Evolutionary conservation across 2,888 invertebrate species (phyloP), one percentile per base, ranked within the genome.

Genomic region (Drosophila melanosoma): DNA sequence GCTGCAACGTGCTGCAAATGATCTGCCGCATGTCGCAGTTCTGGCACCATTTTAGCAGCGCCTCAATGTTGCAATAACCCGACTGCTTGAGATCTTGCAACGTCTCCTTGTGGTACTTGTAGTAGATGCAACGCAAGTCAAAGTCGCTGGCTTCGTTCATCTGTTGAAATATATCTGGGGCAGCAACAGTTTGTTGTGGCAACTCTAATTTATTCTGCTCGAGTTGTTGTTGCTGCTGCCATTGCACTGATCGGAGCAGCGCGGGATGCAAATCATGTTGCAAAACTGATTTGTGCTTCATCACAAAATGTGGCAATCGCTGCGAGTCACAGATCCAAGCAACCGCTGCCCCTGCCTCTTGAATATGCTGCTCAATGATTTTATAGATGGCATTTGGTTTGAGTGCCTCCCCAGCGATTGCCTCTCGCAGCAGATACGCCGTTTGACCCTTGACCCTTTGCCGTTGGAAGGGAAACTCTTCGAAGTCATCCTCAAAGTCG

Each of bases 131-230:
- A 3, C 80, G 69, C 36, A 78, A 6, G 2, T 61, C 15, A 7
- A 20, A 33, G 1, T 56, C 32, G 10, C 66, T 32, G 0, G 54
- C 35, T 0, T 42, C 52, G 6, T 42, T 42, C 1, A 82, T 4
- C 38, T 81, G 81, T 11, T 20, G 5, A 6, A 72, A 67, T 12
- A 81, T 81, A 4, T 79, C 67, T 0, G 72, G 79, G 0, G 42
- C 54, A 1, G 20, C 2, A 0, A 26, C n/a, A 1, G 10, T 1
- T 29, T 26, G 4, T n/a, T 2, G 1, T 17, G 45, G 12, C 45
- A 2, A 1, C 5, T 38, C n/a, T 1, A 26, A 8, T 10, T 70
- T 62, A 12, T 71, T 62, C 1, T 52, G 38, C 10, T 38, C 17
- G 8, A 72, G 20, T 6, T 68, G 64, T 1, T 23, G n/a, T 3